phyloP scores from a whole-genome alignment of 1,140 invertebrate species.

The Heterodera carotae region DNA sequence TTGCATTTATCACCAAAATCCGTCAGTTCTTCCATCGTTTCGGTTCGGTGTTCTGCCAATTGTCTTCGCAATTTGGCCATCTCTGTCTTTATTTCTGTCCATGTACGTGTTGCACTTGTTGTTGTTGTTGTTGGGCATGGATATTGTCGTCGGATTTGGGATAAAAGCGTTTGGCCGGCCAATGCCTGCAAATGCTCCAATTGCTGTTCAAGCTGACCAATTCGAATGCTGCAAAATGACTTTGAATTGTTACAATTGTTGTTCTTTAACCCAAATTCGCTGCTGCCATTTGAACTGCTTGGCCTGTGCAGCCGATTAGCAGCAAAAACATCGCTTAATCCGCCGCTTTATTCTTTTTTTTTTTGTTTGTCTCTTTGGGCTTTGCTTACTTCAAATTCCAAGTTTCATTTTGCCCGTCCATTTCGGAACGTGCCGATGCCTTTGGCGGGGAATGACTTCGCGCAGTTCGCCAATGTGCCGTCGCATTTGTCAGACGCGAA shows the following conservation, averaged over 20 bases:
- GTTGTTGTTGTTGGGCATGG: background rate
- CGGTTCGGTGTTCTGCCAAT: background rate
- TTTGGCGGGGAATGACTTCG: slow-evolving; percentile 28
- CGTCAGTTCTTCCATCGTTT: background rate
- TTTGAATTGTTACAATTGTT: background rate
- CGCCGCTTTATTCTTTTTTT: background rate
- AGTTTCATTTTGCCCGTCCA: background rate
- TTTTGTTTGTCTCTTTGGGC: background rate
- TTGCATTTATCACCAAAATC: background rate
- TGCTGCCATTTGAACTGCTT: slow-evolving; percentile 2
- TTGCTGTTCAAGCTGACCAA: background rate
- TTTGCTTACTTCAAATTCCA: background rate
- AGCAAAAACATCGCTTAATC: background rate
- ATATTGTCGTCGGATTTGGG: background rate
- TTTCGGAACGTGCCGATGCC: slow-evolving; percentile 11
- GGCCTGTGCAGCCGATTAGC: slow-evolving; percentile 6
- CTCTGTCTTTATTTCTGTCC: background rate
- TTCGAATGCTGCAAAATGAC: background rate
- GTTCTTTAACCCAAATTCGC: background rate
- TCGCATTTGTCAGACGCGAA: background rate
- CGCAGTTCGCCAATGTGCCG: background rate
- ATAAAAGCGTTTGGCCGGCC: background rate
- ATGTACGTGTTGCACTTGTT: background rate
- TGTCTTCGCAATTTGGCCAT: background rate
- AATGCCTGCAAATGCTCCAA: slow-evolving; percentile 5